A percentile compares a stretch with the other conserved stretches of the same genome.
Conservation (phyloP, 2,113 vertebrate genomes). For the Myiozetetes cayanensis region DNA sequence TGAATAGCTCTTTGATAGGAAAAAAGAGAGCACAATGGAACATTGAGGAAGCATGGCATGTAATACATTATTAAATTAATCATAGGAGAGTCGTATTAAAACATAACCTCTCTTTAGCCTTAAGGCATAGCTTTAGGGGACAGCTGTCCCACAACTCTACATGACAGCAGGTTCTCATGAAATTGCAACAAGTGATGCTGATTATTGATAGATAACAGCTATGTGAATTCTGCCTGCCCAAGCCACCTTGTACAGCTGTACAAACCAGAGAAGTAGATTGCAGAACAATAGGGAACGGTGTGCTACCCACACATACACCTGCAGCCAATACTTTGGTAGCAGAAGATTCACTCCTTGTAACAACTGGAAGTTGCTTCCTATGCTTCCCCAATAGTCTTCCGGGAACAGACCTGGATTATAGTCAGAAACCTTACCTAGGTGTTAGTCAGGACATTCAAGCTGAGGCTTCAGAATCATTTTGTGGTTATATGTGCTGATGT, state of each 20-base stretch:
- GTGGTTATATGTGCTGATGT: neutral
- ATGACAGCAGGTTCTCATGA: neutral
- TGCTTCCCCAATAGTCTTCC: neutral
- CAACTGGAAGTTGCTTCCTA: neutral
- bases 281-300: conserved; percentile 1
- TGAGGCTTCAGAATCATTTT: neutral
- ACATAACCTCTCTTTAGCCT: neutral
- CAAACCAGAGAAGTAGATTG: neutral
- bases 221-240: neutral
- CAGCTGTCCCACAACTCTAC: neutral
- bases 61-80: conserved; percentile 53
- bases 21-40: conserved; percentile 49
- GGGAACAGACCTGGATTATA: neutral
- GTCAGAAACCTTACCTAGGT: neutral
- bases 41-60: conserved; percentile 36
- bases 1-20: conserved; percentile 65
- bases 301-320: neutral
- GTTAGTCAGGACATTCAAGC: neutral
- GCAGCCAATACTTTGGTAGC: neutral
- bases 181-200: neutral
- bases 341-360: neutral
- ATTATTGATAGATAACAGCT: neutral
- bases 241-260: neutral
- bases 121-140: neutral
- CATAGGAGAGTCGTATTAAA: neutral